Evolutionary conservation across 2,113 vertebrate genomes (phyloP), one percentile per base, ranked within the genome.

Genomic region (Odobenus rosmarus): DNA sequence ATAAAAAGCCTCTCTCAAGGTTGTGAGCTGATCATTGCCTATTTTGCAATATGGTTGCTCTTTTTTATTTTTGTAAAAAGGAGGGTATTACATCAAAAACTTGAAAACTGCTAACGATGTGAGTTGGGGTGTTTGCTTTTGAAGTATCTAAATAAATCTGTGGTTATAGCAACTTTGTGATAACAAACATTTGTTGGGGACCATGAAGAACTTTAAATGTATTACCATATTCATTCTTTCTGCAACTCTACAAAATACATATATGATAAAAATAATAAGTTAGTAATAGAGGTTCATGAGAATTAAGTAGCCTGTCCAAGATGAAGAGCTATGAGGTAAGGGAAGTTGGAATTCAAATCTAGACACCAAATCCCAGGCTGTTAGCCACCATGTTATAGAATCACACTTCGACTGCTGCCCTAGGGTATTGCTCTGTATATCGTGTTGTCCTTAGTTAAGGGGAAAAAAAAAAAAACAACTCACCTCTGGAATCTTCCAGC

Each of bases 71-170:
- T 90, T 57, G 2, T 42, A 72, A 71, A 13, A 77, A 96, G 15
- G 7, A 80, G 1, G 8, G 16, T 51, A 53, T 69, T 42, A n/a
- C 53, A 90, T 74, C 53, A 49, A 80, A 74, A 55, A 1, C 39
- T 82, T 69, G 13, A 93, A 93, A 97, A 87, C 28, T 33, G 16
- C 62, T 74, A 13, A 96, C 49, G 39, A 28, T 4, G 36, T 88
- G 33, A n/a, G 4, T 61, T 79, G 10, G 9, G 31, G 33, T 21
- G 4, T 55, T 89, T 93, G 64, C 55, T 83, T 23, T 28, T 55
- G 16, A 71, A 81, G 12, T 64, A 53, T 15, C 33, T 59, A 81
- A 53, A 15, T 39, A 69, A n/a, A 86, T 62, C 71, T 95, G 59
- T 12, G 81, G 14, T n/a, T 33, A 8, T 46, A 69, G 59, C 26